phyloP scores from a whole-genome alignment of 1,140 invertebrate genomes.

The Coboldia fuscipes region DNA sequence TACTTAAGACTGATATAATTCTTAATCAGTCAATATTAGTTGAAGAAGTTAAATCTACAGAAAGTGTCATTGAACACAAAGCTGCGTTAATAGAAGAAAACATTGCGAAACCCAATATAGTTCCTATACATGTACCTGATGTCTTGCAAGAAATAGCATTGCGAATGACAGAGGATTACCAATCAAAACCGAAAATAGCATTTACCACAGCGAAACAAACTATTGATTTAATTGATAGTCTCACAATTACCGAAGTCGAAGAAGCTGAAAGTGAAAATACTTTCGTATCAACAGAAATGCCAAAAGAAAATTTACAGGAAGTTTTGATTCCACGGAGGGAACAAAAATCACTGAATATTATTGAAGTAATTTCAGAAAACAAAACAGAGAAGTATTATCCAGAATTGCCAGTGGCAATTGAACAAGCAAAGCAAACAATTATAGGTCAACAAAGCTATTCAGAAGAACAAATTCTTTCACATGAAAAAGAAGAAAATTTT shows the following conservation, averaged over 20 bases:
- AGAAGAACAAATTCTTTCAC: background rate
- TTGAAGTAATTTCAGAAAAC: conserved; percentile 41
- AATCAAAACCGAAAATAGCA: background rate
- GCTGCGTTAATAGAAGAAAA: background rate
- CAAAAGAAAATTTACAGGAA: too few relatives aligned
- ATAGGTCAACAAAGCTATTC: conserved; percentile 16
- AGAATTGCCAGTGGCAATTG: conserved; percentile 54
- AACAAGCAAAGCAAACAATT: conserved; percentile 38
- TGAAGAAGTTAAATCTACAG: background rate
- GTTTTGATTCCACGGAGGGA: too few relatives aligned
- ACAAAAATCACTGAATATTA: conserved; percentile 35
- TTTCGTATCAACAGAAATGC: conserved; percentile 5
- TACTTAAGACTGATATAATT: background rate
- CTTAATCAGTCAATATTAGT: background rate
- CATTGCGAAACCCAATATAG: background rate
- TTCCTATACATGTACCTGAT: background rate
- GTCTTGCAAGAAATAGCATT: background rate
- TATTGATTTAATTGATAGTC: background rate
- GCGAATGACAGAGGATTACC: background rate
- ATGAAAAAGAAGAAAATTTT: conserved; percentile 1
- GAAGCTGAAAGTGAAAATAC: background rate
- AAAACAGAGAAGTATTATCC: conserved; percentile 58
- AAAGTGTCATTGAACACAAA: background rate
- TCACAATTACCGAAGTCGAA: conserved; percentile 1
- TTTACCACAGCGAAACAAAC: background rate